Base-by-base conservation (phyloP, 1,140 invertebrate genomes). In the Adelges cooleyi region DNA sequence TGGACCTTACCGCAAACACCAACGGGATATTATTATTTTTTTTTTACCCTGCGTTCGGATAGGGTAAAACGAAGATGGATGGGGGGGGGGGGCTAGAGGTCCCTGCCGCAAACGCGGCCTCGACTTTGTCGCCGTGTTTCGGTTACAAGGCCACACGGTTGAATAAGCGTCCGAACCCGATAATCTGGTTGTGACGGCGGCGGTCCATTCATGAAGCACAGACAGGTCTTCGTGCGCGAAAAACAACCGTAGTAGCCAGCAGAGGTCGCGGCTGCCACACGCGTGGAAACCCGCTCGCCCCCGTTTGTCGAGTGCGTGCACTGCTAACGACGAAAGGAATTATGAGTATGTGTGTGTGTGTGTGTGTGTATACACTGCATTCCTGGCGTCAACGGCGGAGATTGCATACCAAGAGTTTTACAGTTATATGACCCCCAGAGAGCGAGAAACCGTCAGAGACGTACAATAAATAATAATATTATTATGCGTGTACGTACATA, bases 391-490 rank as follows among this genome's bases (percentile, higher is more conserved):
- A 29, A 27, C 25, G n/a, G n/a, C n/a, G 17, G 25, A 48, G 56
- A 48, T 46, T 62, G 40, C 56, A 62, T 62, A 62, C 42, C 44
- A 15, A 29, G 27, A 22, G 23, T 48, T 50, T 62, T 62, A 62
- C 56, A 33, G 56, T 62, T 62, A 62, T 8, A 48, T 62, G 56
- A 62, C 56, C 56, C 56, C 42, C 56, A 48, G 22, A 27, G 38
- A n/a, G 29, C 29, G 56, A 48, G 42, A 59, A 59, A 44, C 56
- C 56, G 33, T 48, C 46, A n/a, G 56, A 62, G 29, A 33, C n/a
- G n/a, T n/a, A n/a, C n/a, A n/a, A n/a, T n/a, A n/a, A n/a, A n/a
- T n/a, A n/a, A n/a, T n/a, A n/a, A n/a, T n/a, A n/a, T n/a, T 62
- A 59, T 59, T 33, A 33, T 42, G 15, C 17, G 23, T 44, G 44